Base-by-base conservation (phyloP, 2,113 vertebrate species). In the Callipepla squamata region DNA sequence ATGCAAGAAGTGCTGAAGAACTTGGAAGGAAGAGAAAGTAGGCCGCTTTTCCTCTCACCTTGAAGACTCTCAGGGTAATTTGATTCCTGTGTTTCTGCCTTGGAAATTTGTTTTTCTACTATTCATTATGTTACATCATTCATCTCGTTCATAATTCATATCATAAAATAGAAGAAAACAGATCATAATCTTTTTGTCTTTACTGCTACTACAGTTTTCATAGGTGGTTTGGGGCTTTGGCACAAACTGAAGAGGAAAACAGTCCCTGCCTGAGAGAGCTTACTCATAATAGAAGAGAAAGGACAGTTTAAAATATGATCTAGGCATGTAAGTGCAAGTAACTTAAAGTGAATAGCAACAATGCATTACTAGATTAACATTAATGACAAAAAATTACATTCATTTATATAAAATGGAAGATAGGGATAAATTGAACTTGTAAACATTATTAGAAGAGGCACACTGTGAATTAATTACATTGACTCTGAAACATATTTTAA, bases 1-100 rank as follows among this genome's bases (percentile, higher is more conserved):
- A 75, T 75, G 23, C 11, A 92, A 81, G 67, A 88, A 73, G 76
- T 53, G 48, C 10, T 84, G 59, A 81, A 66, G 16, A 25, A 57
- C 32, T 61, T 63, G 16, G 30, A 75, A 83, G 74, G 23, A 75
- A 83, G 77, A 59, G 17, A 62, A 94, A 69, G 28, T 28, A 32
- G 2, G 20, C 75, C 5, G 90, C 63, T 53, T 57, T 32, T 63
- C n/a, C 38, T 72, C 42, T 57, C 10, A 67, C 32, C 8, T 75
- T 80, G 69, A 48, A 67, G 14, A 50, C 8, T 32, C 23, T 48
- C 42, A 50, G 50, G 32, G 19, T 44, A 78, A 88, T 58, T n/a
- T 70, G 30, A 72, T 36, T 2, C 3, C 40, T 59, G 30, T 8
- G 8, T 55, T 76, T 62, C 19, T 55, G 25, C 58, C 20, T 14